Conservation (phyloP, 1,140 invertebrate genomes). For the Drosophila insularis region DNA sequence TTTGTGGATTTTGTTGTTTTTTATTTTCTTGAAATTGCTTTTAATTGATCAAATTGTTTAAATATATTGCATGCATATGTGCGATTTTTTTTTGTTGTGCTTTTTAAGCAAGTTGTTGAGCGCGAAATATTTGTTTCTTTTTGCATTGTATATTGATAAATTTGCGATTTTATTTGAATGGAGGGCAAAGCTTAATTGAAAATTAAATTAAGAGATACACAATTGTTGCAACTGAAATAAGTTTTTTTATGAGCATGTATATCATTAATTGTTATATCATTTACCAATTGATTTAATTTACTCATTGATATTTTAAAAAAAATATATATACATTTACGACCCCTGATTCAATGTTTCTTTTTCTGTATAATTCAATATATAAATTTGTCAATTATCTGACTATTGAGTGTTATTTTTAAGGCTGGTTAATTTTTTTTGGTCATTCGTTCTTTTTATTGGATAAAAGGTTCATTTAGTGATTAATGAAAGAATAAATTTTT, state of each 20-base stretch:
- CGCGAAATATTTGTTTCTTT: background rate
- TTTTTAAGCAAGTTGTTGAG: conserved; percentile 3
- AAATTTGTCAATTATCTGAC: conserved; percentile 49
- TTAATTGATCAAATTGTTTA: conserved; percentile 77
- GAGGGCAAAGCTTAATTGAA: background rate
- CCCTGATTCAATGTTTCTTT: background rate
- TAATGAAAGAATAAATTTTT: too few species aligned
- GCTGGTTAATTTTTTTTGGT: too few species aligned
- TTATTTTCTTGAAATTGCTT: conserved; percentile 52
- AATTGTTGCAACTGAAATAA: background rate
- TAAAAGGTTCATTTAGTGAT: too few species aligned
- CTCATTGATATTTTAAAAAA: background rate
- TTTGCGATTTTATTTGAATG: background rate
- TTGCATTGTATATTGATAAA: background rate
- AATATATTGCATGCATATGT: conserved; percentile 47
- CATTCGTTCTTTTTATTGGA: too few species aligned
- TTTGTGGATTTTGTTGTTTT: conserved; percentile 21
- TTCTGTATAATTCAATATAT: conserved; percentile 17
- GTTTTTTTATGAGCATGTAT: background rate
- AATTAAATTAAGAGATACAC: background rate
- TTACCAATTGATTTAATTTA: background rate
- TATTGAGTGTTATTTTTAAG: conserved; percentile 25
- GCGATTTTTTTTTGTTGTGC: background rate
- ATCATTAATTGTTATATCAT: background rate
- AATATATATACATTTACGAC: background rate